These are phyloP conservation scores for Gryon sp. DNA, from an alignment of 1,140 invertebrate genomes.

Conservation along the genomic window DNA sequence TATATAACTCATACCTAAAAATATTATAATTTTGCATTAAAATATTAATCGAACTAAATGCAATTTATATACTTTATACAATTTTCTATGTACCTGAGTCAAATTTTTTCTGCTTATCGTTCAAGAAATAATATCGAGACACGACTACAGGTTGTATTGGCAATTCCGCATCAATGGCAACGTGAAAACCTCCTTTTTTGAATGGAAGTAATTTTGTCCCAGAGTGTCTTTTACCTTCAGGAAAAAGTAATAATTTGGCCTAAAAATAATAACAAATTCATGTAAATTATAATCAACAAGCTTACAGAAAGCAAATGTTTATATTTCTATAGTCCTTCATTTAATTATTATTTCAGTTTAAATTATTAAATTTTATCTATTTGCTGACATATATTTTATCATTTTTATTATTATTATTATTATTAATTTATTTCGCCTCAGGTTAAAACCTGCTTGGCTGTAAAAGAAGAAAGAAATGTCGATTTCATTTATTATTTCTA, in stretches of 20 bases:
- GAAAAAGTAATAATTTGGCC: conserved; percentile 87
- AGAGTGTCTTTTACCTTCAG: conserved; percentile 87
- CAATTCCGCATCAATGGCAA: conserved; percentile 89
- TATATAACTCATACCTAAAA: conserved; percentile 84
- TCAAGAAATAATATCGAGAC: conserved; percentile 92
- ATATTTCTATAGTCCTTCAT: too few species aligned
- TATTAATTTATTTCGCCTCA: too few species aligned
- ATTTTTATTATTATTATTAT: too few species aligned
- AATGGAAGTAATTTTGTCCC: conserved; percentile 86
- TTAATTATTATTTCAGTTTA: too few species aligned
- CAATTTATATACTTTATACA: not conserved
- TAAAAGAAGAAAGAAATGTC: too few species aligned
- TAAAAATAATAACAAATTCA: conserved; percentile 66
- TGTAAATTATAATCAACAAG: too few species aligned
- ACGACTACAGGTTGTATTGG: conserved; percentile 94
- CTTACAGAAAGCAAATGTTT: too few species aligned
- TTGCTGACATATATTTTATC: too few species aligned
- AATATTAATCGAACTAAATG: not conserved
- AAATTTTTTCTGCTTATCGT: conserved; percentile 86
- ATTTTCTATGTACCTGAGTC: conserved; percentile 88
- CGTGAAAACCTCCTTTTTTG: conserved; percentile 97
- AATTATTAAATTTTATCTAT: too few species aligned
- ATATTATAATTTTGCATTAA: not conserved
- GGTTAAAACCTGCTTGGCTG: too few species aligned
- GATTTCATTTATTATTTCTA: too few species aligned